Base-by-base conservation (phyloP, 2,888 invertebrate species). In the Chromoteleia sp. region DNA sequence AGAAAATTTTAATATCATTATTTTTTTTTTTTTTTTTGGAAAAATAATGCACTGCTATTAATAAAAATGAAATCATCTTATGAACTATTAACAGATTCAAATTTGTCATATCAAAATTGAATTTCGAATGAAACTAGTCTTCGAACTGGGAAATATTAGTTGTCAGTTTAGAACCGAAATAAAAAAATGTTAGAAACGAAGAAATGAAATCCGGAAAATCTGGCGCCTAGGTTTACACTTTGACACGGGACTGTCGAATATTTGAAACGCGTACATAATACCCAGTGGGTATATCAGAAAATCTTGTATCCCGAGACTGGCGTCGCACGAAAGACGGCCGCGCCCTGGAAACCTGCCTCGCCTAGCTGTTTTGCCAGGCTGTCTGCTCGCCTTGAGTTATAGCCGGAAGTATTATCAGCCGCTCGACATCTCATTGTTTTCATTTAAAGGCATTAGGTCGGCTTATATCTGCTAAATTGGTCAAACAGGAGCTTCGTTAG, bases 341-440 rank as follows among this genome's bases (percentile, higher is more conserved):
- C 84, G 63, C 84, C 85, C 83, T 84, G 81, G 21, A 73, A 84
- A 83, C 84, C 81, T 84, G 83, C 78, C 82, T 71, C 78, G 65
- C 80, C 75, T 74, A 68, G 71, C 73, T 75, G 58, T 71, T 65
- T 73, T 59, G 84, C 76, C 74, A 61, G 79, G 70, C 81, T 63
- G 84, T 78, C 65, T 74, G 73, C 65, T 52, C 67, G 83, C 67
- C 85, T 80, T 87, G 84, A 88, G 76, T 87, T 86, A 88, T 82
- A 84, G 84, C 88, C 88, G 88, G 88, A 88, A 88, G 88, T 87
- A 88, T 88, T 88, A 88, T 87, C 87, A 85, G 76, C 81, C 82
- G 79, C 82, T 74, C 84, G 85, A 85, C 86, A 84, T 86, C 84
- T 84, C 83, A 87, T 87, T 88, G 87, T 88, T 88, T 87, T 87